Evolutionary conservation across 2,113 vertebrate species (phyloP), one percentile per base, ranked within the genome.

Genomic region (Xiphorhynchus elegans): DNA sequence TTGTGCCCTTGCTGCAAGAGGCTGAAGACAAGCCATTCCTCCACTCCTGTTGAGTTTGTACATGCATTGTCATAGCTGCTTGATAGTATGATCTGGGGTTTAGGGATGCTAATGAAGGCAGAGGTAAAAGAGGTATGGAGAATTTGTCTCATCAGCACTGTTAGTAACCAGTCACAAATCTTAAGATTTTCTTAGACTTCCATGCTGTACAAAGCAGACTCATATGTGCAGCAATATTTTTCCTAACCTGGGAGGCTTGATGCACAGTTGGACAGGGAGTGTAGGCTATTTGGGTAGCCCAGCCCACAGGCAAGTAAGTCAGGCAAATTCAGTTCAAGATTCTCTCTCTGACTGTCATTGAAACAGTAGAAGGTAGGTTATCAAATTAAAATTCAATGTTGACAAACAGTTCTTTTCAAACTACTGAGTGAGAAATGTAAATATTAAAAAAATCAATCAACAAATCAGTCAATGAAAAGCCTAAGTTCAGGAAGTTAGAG

Each of bases 291-390:
- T 29, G 42, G 24, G 20, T 17, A 49, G 23, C 11, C 26, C 33
- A 80, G 10, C 5, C 29, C 46, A 40, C 6, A 56, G 10, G 4
- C 0, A 1, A 50, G 7, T 29, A 74, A 79, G 8, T 19, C 40
- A 56, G 50, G 4, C n/a, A 16, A 75, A 40, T 80, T 82, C 14
- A 44, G 8, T 87, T 83, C 12, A 55, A 10, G 17, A 16, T 64
- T 87, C n/a, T 68, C 39, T 15, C 13, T 74, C 31, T 56, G 24
- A 29, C 5, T 58, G 12, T 6, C 19, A 31, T 8, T 50, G 25
- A 79, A 87, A 39, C 3, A 17, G 33, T 25, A 40, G 31, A 78
- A 53, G 12, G 7, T 46, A 8, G 13, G 2, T 35, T 44, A 68
- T 8, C 3, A 39, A 49, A 66, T 26, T 63, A 29, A 87, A 64